Evolutionary conservation across 2,888 invertebrate species (phyloP), one percentile per base, ranked within the genome.

Genomic region (Argyresthia albistria): DNA sequence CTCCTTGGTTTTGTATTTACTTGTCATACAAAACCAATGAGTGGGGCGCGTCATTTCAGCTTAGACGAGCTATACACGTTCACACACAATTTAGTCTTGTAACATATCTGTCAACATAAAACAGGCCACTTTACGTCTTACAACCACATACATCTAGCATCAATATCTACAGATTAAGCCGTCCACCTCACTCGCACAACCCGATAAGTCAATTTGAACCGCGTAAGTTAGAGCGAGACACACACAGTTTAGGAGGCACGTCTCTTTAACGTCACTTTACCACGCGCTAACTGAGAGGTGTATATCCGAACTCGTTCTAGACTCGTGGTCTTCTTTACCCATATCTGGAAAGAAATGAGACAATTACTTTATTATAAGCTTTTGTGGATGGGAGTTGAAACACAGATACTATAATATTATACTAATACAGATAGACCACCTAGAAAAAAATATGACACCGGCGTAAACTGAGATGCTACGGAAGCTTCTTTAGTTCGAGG

Each of bases 251-350:
- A 95, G 46, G 94, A 93, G 12, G 96, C 95, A 63, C 97, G 90
- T 61, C 97, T 88, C 70, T 96, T 95, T 63, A 97, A 93, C 16
- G 94, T 92, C 69, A 95, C 92, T 87, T 96, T 97, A 14, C 97
- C 97, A 62, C 95, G 92, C 57, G 94, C 93, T 61, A 98, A 79
- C 71, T 97, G 95, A 1, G 93, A 91, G 64, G 95, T 90, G 71
- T 92, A 95, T 70, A 98, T 95, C 73, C 94, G 90, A 15, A 96
- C 91, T 80, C 97, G 94, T 58, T 92, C 93, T 35, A 80, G 61
- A 58, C 82, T 87, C 25, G 25, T 25, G 0, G 92, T 90, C 76
- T 96, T 96, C 70, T 97, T 95, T 48, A 97, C 95, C 93, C 95
- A 97, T 69, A 98, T 93, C 95, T 97, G 80, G 1, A 90, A 90